Evolutionary conservation across 2,797 vertebrate genomes (phyloP), one percentile per base, ranked within the genome.

Genomic region (Lagodon rhomboides): DNA sequence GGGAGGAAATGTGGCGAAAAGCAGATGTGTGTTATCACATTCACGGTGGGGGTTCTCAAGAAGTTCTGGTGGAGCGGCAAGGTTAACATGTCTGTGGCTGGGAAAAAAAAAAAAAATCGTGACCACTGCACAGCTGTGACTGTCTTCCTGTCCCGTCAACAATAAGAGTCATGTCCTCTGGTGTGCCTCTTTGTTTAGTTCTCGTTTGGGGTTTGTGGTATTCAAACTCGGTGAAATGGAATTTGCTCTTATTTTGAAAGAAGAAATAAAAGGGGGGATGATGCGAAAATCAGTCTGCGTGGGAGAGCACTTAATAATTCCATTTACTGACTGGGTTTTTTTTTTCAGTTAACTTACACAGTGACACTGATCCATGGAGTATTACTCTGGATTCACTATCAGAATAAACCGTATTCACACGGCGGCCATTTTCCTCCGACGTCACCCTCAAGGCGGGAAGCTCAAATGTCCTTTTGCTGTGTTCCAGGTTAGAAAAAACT

Each of bases 241-340:
- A n/a, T 58, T 60, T 44, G 43, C 72, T 44, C 63, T 77, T 44
- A 51, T 58, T 73, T 64, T 50, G 30, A 30, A 15, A 15, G 17
- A 6, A 17, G 3, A 30, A 55, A 70, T 25, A 43, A 49, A 34
- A 9, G 8, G 8, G 34, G 34, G 53, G 61, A 50, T 53, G 68
- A 53, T 61, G 12, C 30, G n/a, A 18, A 20, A 20, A 53, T 47
- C 0, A 0, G 23, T 54, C 61, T 49, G 23, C 5, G 18, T 17
- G 13, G 23, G 11, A 50, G 60, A 20, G 49, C 34, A n/a, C n/a
- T 16, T 60, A 61, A 18, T 43, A 50, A 47, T 41, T 54, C 16
- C 5, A 44, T 66, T 53, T 23, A 22, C 43, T 25, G 6, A 41
- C 23, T 43, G 10, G 16, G 41, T 43, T 41, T 8, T 60, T 41